Base-by-base conservation (phyloP, 1,140 invertebrate genomes). In the Eueides isabella region DNA sequence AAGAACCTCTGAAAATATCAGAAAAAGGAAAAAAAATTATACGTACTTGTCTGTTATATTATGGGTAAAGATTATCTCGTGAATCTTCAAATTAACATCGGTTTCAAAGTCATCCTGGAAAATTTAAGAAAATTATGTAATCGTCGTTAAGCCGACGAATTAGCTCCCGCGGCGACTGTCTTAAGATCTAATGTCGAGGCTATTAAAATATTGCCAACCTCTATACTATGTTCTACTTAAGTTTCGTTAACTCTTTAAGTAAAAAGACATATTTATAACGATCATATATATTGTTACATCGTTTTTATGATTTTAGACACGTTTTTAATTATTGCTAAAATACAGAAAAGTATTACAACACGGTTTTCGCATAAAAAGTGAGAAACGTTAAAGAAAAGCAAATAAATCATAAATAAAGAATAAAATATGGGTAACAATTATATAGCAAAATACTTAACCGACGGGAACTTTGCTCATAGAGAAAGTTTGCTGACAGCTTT, bases 381-480 rank as follows among this genome's bases (percentile, higher is more conserved):
- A 48, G 5, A 7, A 44, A 19, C 41, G n/a, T 44, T 5, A 1
- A 44, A 44, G n/a, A 44, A 6, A 44, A 19, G 41, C 41, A 55
- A 23, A 55, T 26, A 6, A 55, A 12, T 55, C 44, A 55, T 55
- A 55, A 26, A 55, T 55, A 26, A 55, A 11, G 19, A 23, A 55
- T 1, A 55, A 55, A 26, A 55, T 26, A 55, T 55, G 19, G 5
- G 23, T 23, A 19, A 55, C 29, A 12, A 62, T 62, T 62, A 62
- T 62, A 29, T 14, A 5, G 29, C 61, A 30, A 68, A 30, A 68
- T 68, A 16, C 61, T 68, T 30, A 31, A 33, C 12, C 41, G 29
- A 68, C 67, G 35, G 28, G 26, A 68, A 68, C 41, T 68, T 71
- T 71, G 38, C 61, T 71, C 69, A 70, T 70, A 63, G 68, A 62